These are phyloP conservation scores for Clarias fuscus DNA, from an alignment of 2,797 vertebrate species.

Conservation along the genomic window DNA sequence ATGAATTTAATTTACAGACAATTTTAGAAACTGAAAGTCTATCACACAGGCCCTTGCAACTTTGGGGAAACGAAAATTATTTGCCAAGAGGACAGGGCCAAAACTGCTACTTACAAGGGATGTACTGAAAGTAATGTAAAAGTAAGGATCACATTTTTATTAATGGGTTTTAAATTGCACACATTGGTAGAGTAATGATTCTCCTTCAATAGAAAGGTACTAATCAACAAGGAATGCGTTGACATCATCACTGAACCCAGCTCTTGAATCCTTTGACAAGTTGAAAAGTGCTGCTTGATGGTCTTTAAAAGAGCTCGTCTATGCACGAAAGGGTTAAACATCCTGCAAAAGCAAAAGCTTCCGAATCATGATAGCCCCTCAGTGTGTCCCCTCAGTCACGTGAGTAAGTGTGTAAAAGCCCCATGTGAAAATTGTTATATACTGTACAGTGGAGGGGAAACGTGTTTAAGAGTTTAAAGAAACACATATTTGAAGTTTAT, in stretches of 20 bases:
- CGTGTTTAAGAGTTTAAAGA: background rate
- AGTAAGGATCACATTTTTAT: background rate
- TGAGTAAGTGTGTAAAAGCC: background rate
- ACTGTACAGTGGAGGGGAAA: background rate
- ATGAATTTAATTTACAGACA: background rate
- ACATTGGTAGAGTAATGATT: no score
- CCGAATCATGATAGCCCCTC: background rate
- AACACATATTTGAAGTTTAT: background rate
- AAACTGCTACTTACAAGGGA: background rate
- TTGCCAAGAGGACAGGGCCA: background rate
- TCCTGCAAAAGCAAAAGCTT: background rate
- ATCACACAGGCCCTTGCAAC: background rate
- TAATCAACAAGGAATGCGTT: no score
- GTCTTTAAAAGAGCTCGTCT: no score
- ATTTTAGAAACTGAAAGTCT: background rate
- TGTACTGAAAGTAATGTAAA: background rate
- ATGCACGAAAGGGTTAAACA: background rate
- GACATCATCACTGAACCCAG: no score
- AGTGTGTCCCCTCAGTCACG: background rate
- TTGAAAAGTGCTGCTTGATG: background rate
- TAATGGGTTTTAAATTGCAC: no score
- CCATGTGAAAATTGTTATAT: background rate
- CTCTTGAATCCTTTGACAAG: background rate
- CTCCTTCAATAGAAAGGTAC: no score
- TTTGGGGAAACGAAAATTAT: background rate